These are phyloP conservation scores for Leucophenga montana DNA, from an alignment of 2,888 invertebrate species.

Conservation along the genomic window DNA sequence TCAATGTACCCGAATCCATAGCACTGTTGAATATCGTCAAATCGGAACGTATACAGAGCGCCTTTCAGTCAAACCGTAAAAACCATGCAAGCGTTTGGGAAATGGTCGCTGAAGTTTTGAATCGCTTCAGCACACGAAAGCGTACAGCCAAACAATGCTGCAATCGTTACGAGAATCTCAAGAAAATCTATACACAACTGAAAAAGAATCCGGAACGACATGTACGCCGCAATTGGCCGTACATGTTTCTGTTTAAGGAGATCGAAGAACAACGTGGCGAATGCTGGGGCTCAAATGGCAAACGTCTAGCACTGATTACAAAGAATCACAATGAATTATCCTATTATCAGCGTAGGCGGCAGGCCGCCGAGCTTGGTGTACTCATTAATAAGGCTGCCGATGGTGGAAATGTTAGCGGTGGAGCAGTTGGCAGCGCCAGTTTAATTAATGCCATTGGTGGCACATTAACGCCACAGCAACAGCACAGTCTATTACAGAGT, in stretches of 20 bases:
- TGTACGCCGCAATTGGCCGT: conserved; percentile 72
- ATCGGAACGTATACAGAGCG: conserved; percentile 72
- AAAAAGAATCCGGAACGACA: conserved; percentile 73
- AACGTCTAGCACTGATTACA: conserved; percentile 66
- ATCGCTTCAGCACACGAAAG: conserved; percentile 70
- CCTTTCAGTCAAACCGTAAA: conserved; percentile 72
- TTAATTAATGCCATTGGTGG: no score
- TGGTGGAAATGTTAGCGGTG: conserved; percentile 45
- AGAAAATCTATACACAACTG: conserved; percentile 72
- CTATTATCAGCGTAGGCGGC: conserved; percentile 70
- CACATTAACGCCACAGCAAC: conserved; percentile 55
- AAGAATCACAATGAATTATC: conserved; percentile 71
- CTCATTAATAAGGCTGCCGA: conserved; percentile 63
- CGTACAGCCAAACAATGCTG: conserved; percentile 72
- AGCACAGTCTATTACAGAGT: conserved; percentile 61
- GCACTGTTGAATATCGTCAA: conserved; percentile 72
- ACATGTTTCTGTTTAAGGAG: conserved; percentile 72
- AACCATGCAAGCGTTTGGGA: conserved; percentile 73
- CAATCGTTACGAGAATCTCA: conserved; percentile 72
- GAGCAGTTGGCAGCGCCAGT: conserved; percentile 33
- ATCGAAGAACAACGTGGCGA: conserved; percentile 73
- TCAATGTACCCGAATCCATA: conserved; percentile 72
- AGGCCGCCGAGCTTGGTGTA: conserved; percentile 68
- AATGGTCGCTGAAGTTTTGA: conserved; percentile 72
- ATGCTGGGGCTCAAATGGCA: conserved; percentile 72